A percentile compares a stretch with the other conserved stretches of the same genome.
phyloP scores from a whole-genome alignment of 2,888 invertebrate species.

The Lydus trimaculatus region DNA sequence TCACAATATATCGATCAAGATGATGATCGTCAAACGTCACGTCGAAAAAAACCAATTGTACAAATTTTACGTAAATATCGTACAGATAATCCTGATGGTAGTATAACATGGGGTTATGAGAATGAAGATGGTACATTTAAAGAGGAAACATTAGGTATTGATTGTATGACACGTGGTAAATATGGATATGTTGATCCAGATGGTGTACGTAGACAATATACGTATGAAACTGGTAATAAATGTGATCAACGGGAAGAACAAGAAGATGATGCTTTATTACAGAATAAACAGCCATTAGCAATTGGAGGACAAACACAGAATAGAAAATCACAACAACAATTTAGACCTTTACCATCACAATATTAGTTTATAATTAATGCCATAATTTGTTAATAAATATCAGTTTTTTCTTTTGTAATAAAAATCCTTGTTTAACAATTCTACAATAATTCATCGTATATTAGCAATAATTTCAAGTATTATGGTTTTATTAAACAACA shows the following conservation, averaged over 20 bases:
- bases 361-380: slow-evolving; percentile 19
- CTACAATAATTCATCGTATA: not conserved
- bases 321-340: slow-evolving; percentile 42
- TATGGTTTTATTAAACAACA: not conserved
- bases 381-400: slow-evolving; percentile 24
- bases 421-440: too few species aligned
- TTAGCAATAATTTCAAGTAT: not conserved
- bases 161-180: slow-evolving; percentile 63
- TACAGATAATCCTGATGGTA: slow-evolving; percentile 81
- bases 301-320: slow-evolving; percentile 20
- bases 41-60: slow-evolving; percentile 56
- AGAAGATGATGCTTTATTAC: slow-evolving; percentile 44
- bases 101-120: slow-evolving; percentile 88
- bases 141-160: slow-evolving; percentile 81
- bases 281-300: slow-evolving; percentile 26
- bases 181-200: slow-evolving; percentile 88
- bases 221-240: slow-evolving; percentile 81
- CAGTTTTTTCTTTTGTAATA: not conserved
- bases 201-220: slow-evolving; percentile 80
- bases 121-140: slow-evolving; percentile 89
- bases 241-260: slow-evolving; percentile 67
- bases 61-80: slow-evolving; percentile 67
- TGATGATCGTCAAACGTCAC: slow-evolving; percentile 53
- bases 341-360: slow-evolving; percentile 34
- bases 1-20: slow-evolving; percentile 49